Evolutionary conservation across 2,888 invertebrate genomes (phyloP).

Genomic region (Agriopis leucophaearia): DNA sequence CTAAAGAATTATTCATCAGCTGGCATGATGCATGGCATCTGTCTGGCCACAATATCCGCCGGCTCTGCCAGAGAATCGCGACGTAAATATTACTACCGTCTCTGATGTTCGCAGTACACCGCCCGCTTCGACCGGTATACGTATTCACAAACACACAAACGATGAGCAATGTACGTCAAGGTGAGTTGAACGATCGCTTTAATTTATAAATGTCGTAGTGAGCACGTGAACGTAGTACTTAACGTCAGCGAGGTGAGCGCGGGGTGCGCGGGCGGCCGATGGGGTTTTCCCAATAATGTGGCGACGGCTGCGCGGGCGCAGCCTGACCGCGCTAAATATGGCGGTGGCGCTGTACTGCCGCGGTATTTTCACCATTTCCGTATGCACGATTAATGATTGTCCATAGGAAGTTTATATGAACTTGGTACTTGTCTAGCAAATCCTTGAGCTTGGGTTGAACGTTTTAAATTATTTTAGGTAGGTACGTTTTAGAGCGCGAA

Average conservation of each 20-base stretch:
- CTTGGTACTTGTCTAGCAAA: not conserved
- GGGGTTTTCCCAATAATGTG: constrained; percentile 85
- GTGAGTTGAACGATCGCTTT: constrained; percentile 29
- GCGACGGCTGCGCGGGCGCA: constrained; percentile 62
- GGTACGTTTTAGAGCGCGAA: not conserved
- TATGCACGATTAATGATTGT: constrained; percentile 41
- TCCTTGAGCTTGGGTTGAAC: not conserved
- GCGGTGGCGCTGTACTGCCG: constrained; percentile 46
- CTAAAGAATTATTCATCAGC: constrained; percentile 30
- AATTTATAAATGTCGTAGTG: constrained; percentile 25
- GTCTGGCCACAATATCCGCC: constrained; percentile 26
- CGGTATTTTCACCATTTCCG: constrained; percentile 69
- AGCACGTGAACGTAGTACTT: constrained; percentile 36
- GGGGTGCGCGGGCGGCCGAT: constrained; percentile 50
- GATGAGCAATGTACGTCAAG: constrained; percentile 32
- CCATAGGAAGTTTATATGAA: constrained; percentile 30
- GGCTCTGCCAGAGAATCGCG: constrained; percentile 9
- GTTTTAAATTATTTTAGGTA: not conserved
- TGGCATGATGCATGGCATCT: constrained; percentile 30
- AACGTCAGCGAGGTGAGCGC: constrained; percentile 41
- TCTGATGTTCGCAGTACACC: constrained; percentile 22
- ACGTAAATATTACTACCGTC: constrained; percentile 9
- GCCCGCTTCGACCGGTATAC: constrained; percentile 1
- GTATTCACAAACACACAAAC: constrained; percentile 10
- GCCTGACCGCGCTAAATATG: constrained; percentile 71